A percentile compares a stretch with the other conserved stretches of the same genome.
phyloP scores from a whole-genome alignment of 1,140 invertebrate species.

The Brachionus asplanchnoidis region DNA sequence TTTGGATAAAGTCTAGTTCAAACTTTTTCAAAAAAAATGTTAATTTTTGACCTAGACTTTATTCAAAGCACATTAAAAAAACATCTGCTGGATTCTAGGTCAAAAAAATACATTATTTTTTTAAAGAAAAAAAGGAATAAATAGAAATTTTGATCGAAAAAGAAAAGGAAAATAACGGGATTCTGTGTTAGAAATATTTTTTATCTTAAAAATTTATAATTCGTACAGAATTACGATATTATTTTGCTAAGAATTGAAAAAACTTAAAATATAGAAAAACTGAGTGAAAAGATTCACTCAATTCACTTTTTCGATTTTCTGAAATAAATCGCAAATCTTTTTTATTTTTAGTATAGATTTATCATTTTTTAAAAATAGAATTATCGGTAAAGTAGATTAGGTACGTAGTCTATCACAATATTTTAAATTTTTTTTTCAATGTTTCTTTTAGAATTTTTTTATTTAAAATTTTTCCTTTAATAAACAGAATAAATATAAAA shows the following conservation, averaged over 20 bases:
- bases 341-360: background rate
- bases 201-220: background rate
- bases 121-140: background rate
- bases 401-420: background rate
- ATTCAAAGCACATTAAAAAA: background rate
- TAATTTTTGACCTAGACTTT: background rate
- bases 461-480: background rate
- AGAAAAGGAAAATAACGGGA: background rate
- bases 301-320: background rate
- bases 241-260: background rate
- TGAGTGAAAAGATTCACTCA: background rate
- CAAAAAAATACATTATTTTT: background rate
- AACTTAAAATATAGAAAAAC: background rate
- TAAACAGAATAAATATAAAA: background rate
- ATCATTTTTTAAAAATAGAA: background rate
- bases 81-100: background rate
- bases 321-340: background rate
- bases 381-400: background rate
- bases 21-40: background rate
- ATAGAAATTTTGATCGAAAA: background rate
- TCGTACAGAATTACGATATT: background rate
- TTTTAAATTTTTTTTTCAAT: background rate
- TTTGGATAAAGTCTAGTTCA: too few species aligned
- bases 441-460: background rate
- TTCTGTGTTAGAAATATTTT: background rate